phyloP scores from a whole-genome alignment of 1,140 invertebrate genomes.

The Callitettix versicolor region DNA sequence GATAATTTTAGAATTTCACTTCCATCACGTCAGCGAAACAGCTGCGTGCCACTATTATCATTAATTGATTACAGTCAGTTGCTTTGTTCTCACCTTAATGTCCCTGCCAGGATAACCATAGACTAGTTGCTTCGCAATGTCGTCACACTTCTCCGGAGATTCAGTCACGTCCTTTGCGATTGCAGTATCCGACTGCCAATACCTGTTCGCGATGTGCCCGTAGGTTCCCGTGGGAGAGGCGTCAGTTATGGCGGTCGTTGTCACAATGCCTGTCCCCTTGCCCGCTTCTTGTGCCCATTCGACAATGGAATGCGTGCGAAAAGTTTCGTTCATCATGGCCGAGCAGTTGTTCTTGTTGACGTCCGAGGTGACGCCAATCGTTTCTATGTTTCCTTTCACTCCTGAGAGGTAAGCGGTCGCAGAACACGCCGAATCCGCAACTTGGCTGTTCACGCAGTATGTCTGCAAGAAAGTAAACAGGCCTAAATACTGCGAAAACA shows the following conservation, averaged over 20 bases:
- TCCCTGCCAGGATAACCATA: constrained; percentile 34
- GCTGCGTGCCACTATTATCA: no score
- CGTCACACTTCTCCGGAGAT: constrained; percentile 30
- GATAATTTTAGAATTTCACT: no score
- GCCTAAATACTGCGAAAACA: neutral
- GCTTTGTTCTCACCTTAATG: constrained; percentile 31
- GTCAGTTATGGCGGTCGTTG: constrained; percentile 43
- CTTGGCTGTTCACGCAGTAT: constrained; percentile 70
- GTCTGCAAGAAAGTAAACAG: constrained; percentile 47
- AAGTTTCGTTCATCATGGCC: constrained; percentile 40
- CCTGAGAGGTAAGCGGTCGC: constrained; percentile 77
- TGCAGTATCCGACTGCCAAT: constrained; percentile 37
- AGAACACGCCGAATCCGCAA: constrained; percentile 70
- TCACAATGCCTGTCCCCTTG: constrained; percentile 58
- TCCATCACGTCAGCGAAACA: no score
- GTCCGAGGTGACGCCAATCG: constrained; percentile 61
- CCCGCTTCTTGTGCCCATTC: constrained; percentile 62
- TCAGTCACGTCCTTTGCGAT: constrained; percentile 13
- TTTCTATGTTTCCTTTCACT: constrained; percentile 65
- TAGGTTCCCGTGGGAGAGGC: constrained; percentile 48
- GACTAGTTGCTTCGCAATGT: constrained; percentile 39
- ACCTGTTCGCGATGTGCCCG: constrained; percentile 37
- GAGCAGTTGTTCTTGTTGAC: constrained; percentile 47
- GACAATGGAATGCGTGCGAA: constrained; percentile 47
- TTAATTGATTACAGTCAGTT: neutral